Base-by-base conservation (phyloP, 2,113 vertebrate species). In the Leptocoma aspasia region DNA sequence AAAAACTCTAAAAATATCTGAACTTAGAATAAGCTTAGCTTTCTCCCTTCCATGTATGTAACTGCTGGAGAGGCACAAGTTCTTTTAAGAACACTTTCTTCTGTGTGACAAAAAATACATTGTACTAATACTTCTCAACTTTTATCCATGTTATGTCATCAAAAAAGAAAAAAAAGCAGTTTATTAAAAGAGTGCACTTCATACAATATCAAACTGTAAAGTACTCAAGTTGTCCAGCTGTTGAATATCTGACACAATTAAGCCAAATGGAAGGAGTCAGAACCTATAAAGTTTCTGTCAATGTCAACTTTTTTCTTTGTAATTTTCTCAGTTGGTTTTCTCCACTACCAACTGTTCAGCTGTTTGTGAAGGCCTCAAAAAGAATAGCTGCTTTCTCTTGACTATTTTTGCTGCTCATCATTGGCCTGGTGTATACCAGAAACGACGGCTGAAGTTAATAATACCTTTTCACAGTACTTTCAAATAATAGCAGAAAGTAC, bases 291-390 rank as follows among this genome's bases (percentile, higher is more conserved):
- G 56, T 71, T 92, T 85, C 85, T 92, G 47, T 47, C 85, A 92
- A 59, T 37, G 31, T 63, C 47, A 95, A 5, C 56, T 81, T 87
- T 53, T 22, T 54, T 73, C 82, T 93, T 70, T 68, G 39, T 18
- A 77, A 94, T 96, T 93, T 90, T 96, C 93, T 93, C 90, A 24
- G 75, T 42, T 86, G 85, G 92, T 77, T 94, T 90, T 90, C 76
- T 94, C 82, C 65, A 94, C 50, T 92, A 45, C 30, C 13, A 54
- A 56, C 37, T 82, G 19, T 42, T 85, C 44, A 88, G 71, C 37
- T 86, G 64, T 53, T 92, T 83, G 52, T 71, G 68, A 85, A 70
- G 60, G 59, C 31, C 42, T 88, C 52, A 84, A 28, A 91, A 90
- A 61, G n/a, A 90, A 90, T 24, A 88, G 47, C 56, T 95, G 59